Percentiles rank a stretch among this genome's conserved stretches.
phyloP scores from a whole-genome alignment of 1,140 invertebrate species.

The Bursaphelenchus mucronatus region DNA sequence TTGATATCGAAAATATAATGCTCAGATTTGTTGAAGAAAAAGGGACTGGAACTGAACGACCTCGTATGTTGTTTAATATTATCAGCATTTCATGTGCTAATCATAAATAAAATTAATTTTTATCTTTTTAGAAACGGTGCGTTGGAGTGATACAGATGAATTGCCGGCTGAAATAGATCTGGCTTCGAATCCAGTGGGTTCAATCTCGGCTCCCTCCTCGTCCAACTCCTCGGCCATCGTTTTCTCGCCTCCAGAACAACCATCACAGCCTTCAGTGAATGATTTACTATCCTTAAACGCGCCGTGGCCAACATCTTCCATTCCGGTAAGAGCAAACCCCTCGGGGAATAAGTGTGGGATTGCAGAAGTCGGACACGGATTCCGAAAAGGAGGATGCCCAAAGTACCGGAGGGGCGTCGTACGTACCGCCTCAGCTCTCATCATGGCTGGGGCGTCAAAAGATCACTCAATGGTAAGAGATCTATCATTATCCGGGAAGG shows the following conservation, averaged over 20 bases:
- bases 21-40: conserved; percentile 52
- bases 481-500: not conserved
- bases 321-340: not conserved
- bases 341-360: not conserved
- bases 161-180: conserved; percentile 41
- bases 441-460: conserved; percentile 49
- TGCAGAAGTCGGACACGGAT: conserved; percentile 33
- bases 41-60: conserved; percentile 52
- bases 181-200: conserved; percentile 13
- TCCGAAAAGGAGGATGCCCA: conserved; percentile 34
- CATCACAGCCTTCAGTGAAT: conserved; percentile 31
- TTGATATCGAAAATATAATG: conserved; percentile 55
- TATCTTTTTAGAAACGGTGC: conserved; percentile 36
- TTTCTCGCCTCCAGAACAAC: not conserved
- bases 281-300: conserved; percentile 43
- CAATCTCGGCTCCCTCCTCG: conserved; percentile 46
- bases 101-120: conserved; percentile 11
- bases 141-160: conserved; percentile 45
- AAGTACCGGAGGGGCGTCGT: conserved; percentile 26
- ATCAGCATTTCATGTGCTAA: conserved; percentile 11
- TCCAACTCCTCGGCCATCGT: conserved; percentile 51
- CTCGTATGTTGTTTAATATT: conserved; percentile 35
- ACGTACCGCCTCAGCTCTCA: conserved; percentile 44
- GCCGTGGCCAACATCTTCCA: conserved; percentile 24
- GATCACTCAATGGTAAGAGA: conserved; percentile 38